These are phyloP conservation scores for Cataglyphis rosenhaueri DNA, from an alignment of 2,888 invertebrate genomes.

Conservation along the genomic window DNA sequence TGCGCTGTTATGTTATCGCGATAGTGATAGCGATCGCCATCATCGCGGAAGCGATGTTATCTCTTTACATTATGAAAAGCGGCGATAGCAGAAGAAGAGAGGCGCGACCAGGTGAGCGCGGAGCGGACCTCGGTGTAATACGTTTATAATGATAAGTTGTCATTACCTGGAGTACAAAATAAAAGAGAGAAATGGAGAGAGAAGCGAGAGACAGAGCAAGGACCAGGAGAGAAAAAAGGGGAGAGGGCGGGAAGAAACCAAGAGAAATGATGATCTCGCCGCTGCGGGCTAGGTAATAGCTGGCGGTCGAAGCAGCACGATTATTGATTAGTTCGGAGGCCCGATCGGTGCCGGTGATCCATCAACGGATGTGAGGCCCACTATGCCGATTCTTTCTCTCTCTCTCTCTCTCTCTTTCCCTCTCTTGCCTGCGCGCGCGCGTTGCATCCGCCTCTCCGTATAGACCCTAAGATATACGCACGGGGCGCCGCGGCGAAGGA, in stretches of 20 bases:
- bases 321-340: conserved; percentile 85
- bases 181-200: conserved; percentile 35
- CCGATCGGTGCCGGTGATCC: conserved; percentile 84
- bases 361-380: conserved; percentile 80
- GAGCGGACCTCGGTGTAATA: conserved; percentile 74
- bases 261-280: conserved; percentile 83
- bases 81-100: conserved; percentile 49
- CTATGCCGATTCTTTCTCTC: conserved; percentile 68
- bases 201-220: conserved; percentile 43
- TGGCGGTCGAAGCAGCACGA: conserved; percentile 79
- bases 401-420: conserved; percentile 30
- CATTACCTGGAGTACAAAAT: conserved; percentile 73
- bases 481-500: conserved; percentile 72
- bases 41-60: conserved; percentile 68
- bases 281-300: conserved; percentile 80
- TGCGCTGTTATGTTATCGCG: conserved; percentile 60
- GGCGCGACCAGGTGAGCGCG: conserved; percentile 63
- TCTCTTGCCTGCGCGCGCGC: conserved; percentile 66
- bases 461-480: conserved; percentile 61
- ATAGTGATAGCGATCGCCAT: conserved; percentile 60
- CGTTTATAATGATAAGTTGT: conserved; percentile 83
- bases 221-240: conserved; percentile 41
- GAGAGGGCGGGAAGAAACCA: conserved; percentile 64
- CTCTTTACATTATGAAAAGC: conserved; percentile 55
- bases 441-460: conserved; percentile 68